Conservation (phyloP, 2,797 vertebrate genomes). For the Nasua narica region DNA sequence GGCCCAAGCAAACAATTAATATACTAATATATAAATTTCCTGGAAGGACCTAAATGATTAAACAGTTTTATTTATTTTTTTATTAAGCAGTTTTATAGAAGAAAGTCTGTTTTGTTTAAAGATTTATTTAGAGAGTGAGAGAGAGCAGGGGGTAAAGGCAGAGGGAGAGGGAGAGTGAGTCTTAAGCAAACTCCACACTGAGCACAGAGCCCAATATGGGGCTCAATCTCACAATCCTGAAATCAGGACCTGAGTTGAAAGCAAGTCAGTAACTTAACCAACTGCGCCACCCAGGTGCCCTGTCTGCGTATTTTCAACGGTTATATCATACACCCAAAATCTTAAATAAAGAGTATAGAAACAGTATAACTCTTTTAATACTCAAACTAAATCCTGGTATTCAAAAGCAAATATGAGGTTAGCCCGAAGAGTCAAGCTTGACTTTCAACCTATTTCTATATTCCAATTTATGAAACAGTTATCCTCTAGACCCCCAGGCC, state of each 20-base stretch:
- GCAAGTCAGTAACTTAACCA: background rate
- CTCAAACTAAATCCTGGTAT: background rate
- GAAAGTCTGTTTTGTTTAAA: background rate
- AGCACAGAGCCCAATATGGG: background rate
- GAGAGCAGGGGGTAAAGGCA: background rate
- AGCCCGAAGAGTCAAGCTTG: background rate
- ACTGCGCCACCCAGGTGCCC: background rate
- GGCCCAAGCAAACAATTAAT: background rate
- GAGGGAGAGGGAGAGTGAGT: background rate
- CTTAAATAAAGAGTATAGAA: background rate
- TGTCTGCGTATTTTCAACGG: background rate
- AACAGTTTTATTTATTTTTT: background rate
- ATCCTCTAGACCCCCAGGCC: background rate
- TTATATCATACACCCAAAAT: background rate
- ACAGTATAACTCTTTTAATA: conserved; percentile 28
- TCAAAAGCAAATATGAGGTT: background rate
- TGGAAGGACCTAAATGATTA: background rate
- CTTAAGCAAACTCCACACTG: background rate
- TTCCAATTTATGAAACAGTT: background rate
- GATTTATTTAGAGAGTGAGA: background rate
- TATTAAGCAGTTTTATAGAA: background rate
- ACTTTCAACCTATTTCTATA: background rate
- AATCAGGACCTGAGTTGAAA: background rate
- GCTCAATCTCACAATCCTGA: background rate
- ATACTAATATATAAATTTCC: background rate